Conservation (phyloP, 2,797 vertebrate genomes). For the Phalloptychus januarius region DNA sequence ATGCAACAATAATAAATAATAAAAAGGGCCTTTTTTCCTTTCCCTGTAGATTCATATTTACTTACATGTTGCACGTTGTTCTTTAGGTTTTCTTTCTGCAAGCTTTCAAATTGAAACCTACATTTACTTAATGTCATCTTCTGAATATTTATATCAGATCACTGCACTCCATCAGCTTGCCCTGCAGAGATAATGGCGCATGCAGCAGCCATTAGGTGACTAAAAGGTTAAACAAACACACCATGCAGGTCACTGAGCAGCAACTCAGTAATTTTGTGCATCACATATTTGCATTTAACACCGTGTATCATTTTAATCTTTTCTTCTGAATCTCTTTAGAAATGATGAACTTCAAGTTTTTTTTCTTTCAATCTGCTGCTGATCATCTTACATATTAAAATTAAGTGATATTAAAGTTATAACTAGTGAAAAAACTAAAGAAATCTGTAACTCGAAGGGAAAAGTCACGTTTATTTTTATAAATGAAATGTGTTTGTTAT, state of each 20-base stretch:
- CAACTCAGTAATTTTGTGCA: not conserved
- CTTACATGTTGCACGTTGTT: not conserved
- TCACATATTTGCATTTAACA: not conserved
- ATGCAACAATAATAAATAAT: not conserved
- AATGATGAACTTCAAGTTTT: not conserved
- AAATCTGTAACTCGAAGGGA: not conserved
- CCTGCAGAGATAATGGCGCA: not conserved
- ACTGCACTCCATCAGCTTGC: not conserved
- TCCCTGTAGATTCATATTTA: not conserved
- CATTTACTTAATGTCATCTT: not conserved
- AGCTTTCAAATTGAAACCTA: not conserved
- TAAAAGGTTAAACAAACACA: not conserved
- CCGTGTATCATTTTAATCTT: not conserved
- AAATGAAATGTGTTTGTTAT: not conserved
- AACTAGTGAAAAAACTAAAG: not conserved
- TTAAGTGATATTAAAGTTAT: not conserved
- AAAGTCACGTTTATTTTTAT: not conserved
- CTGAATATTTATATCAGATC: slow-evolving; percentile 3
- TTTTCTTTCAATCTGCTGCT: not conserved
- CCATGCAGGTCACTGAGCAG: not conserved
- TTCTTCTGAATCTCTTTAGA: not conserved
- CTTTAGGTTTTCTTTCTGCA: not conserved
- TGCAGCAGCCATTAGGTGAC: not conserved
- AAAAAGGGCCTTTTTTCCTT: not conserved
- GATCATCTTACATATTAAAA: not conserved